Evolutionary conservation across 92 coral and sea anemone species (phyloP).

Genomic region (Pocillopora grandis): DNA sequence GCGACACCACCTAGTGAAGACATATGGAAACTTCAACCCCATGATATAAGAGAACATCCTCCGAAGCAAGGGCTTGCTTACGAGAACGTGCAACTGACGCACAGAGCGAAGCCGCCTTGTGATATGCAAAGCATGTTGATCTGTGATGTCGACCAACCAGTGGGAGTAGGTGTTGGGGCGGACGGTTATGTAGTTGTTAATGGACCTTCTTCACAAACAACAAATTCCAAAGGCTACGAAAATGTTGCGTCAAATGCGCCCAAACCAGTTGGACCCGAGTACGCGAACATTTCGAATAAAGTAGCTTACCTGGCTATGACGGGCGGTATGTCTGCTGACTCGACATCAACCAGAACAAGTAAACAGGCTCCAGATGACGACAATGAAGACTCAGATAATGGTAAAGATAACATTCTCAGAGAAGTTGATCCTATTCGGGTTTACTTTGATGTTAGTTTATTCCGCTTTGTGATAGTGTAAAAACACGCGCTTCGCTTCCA

Average conservation of each 20-base stretch:
- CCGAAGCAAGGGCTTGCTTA: constrained; percentile 41
- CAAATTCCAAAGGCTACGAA: constrained; percentile 49
- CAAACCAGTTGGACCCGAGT: not conserved
- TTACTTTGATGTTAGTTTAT: no score
- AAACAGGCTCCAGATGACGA: not conserved
- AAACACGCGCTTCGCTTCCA: no score
- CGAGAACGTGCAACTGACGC: constrained; percentile 73
- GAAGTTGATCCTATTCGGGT: no score
- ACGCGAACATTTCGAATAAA: constrained; percentile 10
- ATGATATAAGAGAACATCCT: not conserved
- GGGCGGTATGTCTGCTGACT: constrained; percentile 3
- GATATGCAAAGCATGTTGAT: constrained; percentile 52
- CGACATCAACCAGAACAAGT: not conserved
- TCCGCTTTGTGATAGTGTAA: no score
- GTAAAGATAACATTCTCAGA: no score
- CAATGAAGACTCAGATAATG: not conserved
- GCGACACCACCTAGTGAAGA: constrained; percentile 20
- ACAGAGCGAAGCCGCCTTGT: constrained; percentile 14
- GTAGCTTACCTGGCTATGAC: constrained; percentile 23
- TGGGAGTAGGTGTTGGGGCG: not conserved
- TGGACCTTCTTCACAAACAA: constrained; percentile 19
- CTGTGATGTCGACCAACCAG: constrained; percentile 56
- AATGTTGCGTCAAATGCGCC: constrained; percentile 43
- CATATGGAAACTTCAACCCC: constrained; percentile 20
- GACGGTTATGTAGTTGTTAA: constrained; percentile 52